A percentile compares a stretch with the other conserved stretches of the same genome.
Evolutionary conservation across 2,797 vertebrate genomes (phyloP).

Genomic region (Microhierax caerulescens): DNA sequence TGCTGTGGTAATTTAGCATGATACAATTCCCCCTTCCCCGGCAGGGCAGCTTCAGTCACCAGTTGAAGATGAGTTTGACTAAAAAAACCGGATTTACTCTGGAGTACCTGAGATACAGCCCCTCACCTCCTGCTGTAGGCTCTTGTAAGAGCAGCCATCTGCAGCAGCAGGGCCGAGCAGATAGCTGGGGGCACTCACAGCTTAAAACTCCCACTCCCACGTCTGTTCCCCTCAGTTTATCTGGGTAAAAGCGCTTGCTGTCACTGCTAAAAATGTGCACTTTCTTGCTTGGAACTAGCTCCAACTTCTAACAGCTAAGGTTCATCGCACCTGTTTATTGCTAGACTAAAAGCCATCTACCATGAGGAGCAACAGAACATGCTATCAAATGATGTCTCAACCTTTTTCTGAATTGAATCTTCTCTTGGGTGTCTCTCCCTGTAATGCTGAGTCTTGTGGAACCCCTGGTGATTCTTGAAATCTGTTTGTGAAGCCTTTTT

Average conservation of each 20-base stretch:
- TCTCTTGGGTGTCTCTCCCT: background rate
- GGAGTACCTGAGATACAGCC: background rate
- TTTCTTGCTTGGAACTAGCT: background rate
- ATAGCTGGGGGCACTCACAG: background rate
- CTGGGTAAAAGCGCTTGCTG: background rate
- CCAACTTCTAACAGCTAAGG: background rate
- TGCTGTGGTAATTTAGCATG: rapidly evolving
- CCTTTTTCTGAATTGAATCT: background rate
- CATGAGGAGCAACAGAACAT: background rate
- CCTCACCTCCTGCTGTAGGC: background rate
- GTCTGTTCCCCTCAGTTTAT: background rate
- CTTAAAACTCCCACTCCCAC: background rate
- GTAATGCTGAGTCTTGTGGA: background rate
- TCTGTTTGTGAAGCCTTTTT: background rate
- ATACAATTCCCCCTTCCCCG: background rate
- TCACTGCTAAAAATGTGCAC: background rate
- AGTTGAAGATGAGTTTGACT: background rate
- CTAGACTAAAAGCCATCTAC: background rate
- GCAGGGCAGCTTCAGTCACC: background rate
- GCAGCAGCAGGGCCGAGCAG: background rate
- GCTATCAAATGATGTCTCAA: background rate
- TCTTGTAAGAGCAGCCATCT: background rate
- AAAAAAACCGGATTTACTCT: background rate
- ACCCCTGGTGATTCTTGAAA: background rate
- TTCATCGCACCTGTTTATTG: background rate